These are phyloP conservation scores for Xerus inauris DNA, from an alignment of 2,113 vertebrate genomes.

Conservation along the genomic window DNA sequence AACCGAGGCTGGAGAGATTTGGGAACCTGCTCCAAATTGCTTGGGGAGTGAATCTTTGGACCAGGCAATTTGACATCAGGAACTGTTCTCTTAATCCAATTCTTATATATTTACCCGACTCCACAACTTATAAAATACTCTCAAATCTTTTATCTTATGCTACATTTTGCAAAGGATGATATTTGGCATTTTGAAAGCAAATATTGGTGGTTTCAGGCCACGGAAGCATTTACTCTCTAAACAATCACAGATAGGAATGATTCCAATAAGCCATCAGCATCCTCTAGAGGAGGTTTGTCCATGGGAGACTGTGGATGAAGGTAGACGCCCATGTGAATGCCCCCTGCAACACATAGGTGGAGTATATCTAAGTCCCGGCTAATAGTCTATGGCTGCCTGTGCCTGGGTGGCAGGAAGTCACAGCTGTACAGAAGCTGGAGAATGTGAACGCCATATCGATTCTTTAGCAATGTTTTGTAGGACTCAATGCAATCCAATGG, in stretches of 20 bases:
- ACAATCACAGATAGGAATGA: not conserved
- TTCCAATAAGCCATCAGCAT: not conserved
- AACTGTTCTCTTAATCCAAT: too few relatives aligned
- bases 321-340: accelerated
- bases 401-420: not conserved
- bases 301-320: not conserved
- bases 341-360: not conserved
- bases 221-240: not conserved
- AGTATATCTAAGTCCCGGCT: not conserved
- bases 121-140: not conserved
- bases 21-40: not conserved
- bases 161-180: not conserved
- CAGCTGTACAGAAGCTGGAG: not conserved
- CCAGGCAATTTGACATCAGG: not conserved
- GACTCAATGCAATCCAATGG: not conserved
- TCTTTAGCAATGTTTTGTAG: accelerated
- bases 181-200: not conserved
- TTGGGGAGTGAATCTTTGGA: not conserved
- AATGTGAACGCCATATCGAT: accelerated
- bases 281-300: not conserved
- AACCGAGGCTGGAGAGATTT: not conserved
- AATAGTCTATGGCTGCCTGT: not conserved
- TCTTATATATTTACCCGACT: not conserved
- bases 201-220: not conserved
- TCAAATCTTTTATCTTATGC: not conserved